Conservation (phyloP, 2,888 invertebrate genomes). For the Rosalia funebris region DNA sequence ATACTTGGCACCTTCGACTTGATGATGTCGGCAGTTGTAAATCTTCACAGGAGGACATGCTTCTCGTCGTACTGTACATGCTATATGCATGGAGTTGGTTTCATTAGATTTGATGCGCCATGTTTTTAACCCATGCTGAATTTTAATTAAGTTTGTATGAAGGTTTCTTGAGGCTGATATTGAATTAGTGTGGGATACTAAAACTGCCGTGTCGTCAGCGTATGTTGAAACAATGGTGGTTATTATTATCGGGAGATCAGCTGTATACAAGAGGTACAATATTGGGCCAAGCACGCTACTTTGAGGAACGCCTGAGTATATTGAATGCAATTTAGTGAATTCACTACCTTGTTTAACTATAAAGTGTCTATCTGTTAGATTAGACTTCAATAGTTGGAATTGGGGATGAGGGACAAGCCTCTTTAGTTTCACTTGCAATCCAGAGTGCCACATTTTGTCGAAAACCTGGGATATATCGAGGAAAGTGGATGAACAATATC, state of each 20-base stretch:
- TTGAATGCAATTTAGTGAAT: conserved; percentile 16
- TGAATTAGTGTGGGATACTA: conserved; percentile 31
- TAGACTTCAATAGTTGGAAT: conserved; percentile 1
- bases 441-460: neutral
- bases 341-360: neutral
- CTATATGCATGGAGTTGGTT: conserved; percentile 43
- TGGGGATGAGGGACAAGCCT: neutral
- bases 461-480: neutral
- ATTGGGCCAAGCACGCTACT: conserved; percentile 41
- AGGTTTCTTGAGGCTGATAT: conserved; percentile 34
- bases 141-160: conserved; percentile 37
- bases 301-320: conserved; percentile 41
- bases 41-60: neutral
- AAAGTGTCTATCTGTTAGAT: neutral
- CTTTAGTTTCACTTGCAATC: neutral
- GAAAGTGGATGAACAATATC: neutral
- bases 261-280: conserved; percentile 30
- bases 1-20: too few species aligned
- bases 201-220: conserved; percentile 41
- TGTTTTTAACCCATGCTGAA: conserved; percentile 38
- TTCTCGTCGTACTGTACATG: conserved; percentile 37
- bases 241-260: conserved; percentile 38
- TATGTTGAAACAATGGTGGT: conserved; percentile 34
- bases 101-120: conserved; percentile 43
- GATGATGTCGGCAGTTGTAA: too few species aligned